phyloP scores from a whole-genome alignment of 2,888 invertebrate species.

The Bruchidius siliquastri region DNA sequence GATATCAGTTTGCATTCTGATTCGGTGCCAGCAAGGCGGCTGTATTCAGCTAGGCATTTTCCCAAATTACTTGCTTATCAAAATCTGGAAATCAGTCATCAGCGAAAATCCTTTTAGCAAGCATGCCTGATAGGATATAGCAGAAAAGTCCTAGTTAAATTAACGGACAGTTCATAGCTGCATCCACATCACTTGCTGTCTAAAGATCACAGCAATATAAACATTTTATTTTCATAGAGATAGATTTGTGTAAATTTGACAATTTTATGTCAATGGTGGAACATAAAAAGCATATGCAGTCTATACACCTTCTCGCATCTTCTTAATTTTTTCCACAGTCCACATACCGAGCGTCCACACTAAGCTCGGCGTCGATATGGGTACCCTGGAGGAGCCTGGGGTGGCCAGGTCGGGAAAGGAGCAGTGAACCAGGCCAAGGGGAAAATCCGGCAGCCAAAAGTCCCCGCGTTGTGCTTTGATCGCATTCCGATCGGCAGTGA shows the following conservation, averaged over 20 bases:
- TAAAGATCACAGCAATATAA: background rate
- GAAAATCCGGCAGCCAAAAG: slow-evolving; percentile 99
- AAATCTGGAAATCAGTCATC: background rate
- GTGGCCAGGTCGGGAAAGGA: slow-evolving; percentile 91
- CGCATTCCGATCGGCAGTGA: slow-evolving; percentile 98
- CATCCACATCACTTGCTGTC: background rate
- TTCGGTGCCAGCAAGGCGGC: background rate
- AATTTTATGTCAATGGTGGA: too few relatives aligned
- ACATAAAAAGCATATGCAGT: too few relatives aligned
- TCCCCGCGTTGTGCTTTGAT: slow-evolving; percentile 97
- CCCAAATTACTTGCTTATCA: background rate
- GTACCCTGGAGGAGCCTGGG: slow-evolving; percentile 76
- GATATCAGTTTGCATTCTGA: background rate
- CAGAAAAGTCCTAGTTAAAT: background rate
- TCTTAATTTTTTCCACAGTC: too few relatives aligned
- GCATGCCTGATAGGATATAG: background rate
- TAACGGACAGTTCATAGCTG: background rate
- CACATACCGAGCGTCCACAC: slow-evolving; percentile 93
- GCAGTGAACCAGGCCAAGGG: slow-evolving; percentile 98
- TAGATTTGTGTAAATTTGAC: too few relatives aligned
- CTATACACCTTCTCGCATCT: too few relatives aligned
- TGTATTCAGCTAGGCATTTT: background rate
- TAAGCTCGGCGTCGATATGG: slow-evolving; percentile 98
- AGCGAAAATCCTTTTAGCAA: background rate
- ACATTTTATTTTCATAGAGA: too few relatives aligned